Evolutionary conservation across 2,888 invertebrate genomes (phyloP), one percentile per base, ranked within the genome.

Genomic region (Chrysolina americana): DNA sequence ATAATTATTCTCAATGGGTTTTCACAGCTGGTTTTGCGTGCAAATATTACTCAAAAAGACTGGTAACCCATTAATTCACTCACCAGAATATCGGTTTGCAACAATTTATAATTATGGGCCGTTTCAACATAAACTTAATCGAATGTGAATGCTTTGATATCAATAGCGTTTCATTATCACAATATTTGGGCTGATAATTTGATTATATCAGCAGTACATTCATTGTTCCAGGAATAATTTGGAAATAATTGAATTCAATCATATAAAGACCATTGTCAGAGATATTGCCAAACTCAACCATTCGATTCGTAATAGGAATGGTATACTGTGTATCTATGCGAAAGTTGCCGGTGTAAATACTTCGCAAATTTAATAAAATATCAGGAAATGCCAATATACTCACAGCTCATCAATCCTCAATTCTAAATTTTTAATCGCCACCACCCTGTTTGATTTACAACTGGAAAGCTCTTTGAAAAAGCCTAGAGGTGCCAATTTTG

Each of bases 71-170:
- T 17, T n/a, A n/a, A n/a, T n/a, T 4, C 11, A 53, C 21, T 53
- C 53, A 53, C 10, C 21, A 53, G 19, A 9, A 9, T 19, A 21
- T 53, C 53, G 2, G 53, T 19, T 53, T 17, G 10, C 53, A 11
- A 19, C 53, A 53, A 53, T 53, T 36, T 17, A 53, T 17, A 19
- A 17, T 53, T 53, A 53, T 53, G 10, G 53, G 10, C 19, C 53
- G 17, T 53, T 53, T 17, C 9, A 53, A 53, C 17, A 53, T 53
- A 21, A 53, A 53, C 53, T 53, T 53, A 53, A 53, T 53, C 53
- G 53, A 53, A 53, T 53, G 17, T 9, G 53, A 19, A 19, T 19
- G 53, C 53, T 53, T 53, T 53, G 53, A 19, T 21, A 19, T 17
- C 21, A 19, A 19, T 17, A 50, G 8, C 21, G 53, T 53, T 36